A percentile compares a stretch with the other conserved stretches of the same genome.
phyloP scores from a whole-genome alignment of 2,113 vertebrate species.

The Strix aluco region DNA sequence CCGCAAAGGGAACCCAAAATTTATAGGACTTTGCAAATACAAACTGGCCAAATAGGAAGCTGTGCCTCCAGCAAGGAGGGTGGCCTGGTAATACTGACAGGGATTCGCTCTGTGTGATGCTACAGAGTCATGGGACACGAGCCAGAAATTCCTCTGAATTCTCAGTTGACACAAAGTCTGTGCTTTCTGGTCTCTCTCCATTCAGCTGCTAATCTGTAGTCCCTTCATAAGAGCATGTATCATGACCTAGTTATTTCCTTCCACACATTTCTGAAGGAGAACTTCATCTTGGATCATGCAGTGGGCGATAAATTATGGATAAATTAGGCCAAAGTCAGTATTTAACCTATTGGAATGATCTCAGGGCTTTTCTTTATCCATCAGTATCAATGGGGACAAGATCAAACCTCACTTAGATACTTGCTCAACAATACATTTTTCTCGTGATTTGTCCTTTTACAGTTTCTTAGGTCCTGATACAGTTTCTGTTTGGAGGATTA shows the following conservation, averaged over 20 bases:
- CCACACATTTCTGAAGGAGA: constrained; percentile 37
- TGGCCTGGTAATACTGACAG: constrained; percentile 56
- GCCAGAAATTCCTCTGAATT: constrained; percentile 59
- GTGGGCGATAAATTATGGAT: background rate
- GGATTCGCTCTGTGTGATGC: constrained; percentile 44
- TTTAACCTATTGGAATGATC: background rate
- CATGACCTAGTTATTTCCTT: constrained; percentile 56
- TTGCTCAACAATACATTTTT: background rate
- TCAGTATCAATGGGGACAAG: background rate
- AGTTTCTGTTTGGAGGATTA: background rate
- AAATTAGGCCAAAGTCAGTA: background rate
- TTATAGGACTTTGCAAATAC: constrained; percentile 55
- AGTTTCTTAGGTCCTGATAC: background rate
- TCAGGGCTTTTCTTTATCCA: background rate
- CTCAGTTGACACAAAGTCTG: constrained; percentile 44
- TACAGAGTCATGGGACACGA: constrained; percentile 33
- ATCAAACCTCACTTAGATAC: background rate
- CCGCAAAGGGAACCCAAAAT: constrained; percentile 44
- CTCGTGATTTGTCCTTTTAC: background rate
- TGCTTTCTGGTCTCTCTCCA: constrained; percentile 53
- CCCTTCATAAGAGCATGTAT: constrained; percentile 36
- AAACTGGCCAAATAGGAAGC: constrained; percentile 47
- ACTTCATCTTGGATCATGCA: constrained; percentile 19
- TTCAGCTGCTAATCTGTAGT: constrained; percentile 51
- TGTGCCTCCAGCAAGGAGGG: constrained; percentile 55